Base-by-base conservation (phyloP, 2,888 invertebrate species). In the Scaptomyza polygonia region DNA sequence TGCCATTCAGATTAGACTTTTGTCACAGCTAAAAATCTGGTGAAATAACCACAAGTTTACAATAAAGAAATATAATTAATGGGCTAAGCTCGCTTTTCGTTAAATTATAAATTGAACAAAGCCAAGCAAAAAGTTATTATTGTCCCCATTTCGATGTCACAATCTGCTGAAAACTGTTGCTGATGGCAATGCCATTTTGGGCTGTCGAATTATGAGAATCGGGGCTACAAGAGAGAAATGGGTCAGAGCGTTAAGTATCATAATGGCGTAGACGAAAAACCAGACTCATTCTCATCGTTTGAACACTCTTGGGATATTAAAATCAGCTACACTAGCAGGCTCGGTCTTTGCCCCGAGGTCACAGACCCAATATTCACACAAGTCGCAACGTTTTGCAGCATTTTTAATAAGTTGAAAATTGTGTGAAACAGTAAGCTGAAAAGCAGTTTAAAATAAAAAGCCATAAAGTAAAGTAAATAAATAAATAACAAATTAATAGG, bases 231-330 rank as follows among this genome's bases (percentile, higher is more conserved):
- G 3, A 0, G 2, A 43, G n/a, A 21, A 2, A 36, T 16, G 34
- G 45, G 36, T 7, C 61, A 16, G 47, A 3, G 18, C 30, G 27
- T 40, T 44, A 8, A 14, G n/a, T 43, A 30, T 44, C 27, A 40
- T 36, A 36, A 52, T 48, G 34, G 21, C 45, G 32, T 32, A 44
- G 25, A n/a, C 42, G 40, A 39, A 9, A 30, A 30, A 30, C 30
- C 9, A 71, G 51, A 48, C 43, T 16, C 67, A 54, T 61, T 72
- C 59, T 79, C 71, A 70, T 43, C 27, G 29, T 36, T 54, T 45
- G 21, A 45, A 59, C 62, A 52, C 65, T 47, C 51, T 9, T 47
- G 52, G 76, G 66, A 51, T 42, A 58, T 55, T 63, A 54, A 16
- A 30, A 53, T 40, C 34, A 53, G 45, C 14, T 16, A 14, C 12